phyloP scores from a whole-genome alignment of 2,888 invertebrate species.

The Leucoma salicis region DNA sequence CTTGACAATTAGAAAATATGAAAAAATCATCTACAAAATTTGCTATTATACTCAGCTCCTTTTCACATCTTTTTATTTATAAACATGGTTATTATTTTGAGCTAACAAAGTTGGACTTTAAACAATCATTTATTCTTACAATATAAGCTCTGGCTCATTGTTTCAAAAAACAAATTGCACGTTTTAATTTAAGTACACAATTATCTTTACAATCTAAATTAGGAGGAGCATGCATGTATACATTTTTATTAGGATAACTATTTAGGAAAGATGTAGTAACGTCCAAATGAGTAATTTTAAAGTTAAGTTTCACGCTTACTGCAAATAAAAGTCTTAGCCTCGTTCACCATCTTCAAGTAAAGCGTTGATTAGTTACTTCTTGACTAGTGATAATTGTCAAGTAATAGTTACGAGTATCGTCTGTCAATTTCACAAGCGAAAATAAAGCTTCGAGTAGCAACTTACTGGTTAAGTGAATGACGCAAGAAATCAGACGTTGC shows the following conservation, averaged over 20 bases:
- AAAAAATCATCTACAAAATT: slow-evolving; percentile 1
- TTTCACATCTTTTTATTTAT: background rate
- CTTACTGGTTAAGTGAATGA: no score
- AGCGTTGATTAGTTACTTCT: no score
- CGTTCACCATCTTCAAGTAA: no score
- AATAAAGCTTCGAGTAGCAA: no score
- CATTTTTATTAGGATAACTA: background rate
- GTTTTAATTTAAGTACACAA: background rate
- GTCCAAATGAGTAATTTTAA: background rate
- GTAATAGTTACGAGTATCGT: no score
- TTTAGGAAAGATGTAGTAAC: background rate
- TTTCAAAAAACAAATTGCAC: slow-evolving; percentile 24
- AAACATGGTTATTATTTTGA: background rate
- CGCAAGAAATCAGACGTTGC: no score
- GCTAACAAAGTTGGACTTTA: background rate
- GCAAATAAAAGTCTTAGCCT: background rate
- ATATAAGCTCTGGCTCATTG: slow-evolving; percentile 15
- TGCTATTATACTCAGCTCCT: background rate
- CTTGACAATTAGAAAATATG: background rate
- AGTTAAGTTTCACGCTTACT: background rate
- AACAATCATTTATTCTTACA: background rate
- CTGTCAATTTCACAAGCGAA: no score
- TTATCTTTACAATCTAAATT: slow-evolving; percentile 2
- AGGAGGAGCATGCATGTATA: slow-evolving; percentile 1
- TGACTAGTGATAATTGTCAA: no score